Base-by-base conservation (phyloP, 2,113 vertebrate genomes). In the Melanotaenia duboulayi region DNA sequence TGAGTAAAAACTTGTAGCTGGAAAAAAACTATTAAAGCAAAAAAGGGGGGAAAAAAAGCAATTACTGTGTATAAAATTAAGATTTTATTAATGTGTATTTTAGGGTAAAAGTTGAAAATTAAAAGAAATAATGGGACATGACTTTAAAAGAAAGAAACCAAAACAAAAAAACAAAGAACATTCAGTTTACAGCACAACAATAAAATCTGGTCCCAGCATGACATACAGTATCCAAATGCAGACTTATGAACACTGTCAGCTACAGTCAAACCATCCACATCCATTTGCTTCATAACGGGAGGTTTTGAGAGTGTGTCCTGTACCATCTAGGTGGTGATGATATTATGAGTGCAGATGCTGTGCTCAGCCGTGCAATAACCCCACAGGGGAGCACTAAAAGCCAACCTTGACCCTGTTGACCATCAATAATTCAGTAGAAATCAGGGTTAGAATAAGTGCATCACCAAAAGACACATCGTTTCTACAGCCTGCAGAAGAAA, bases 381-480 rank as follows among this genome's bases (percentile, higher is more conserved):
- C 68, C 94, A 85, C 94, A 58, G 82, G 95, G 95, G 95, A 95
- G 65, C 93, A 89, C 94, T 92, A 94, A 95, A 95, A 95, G 95
- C 94, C 93, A 94, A 92, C 91, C 80, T 86, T 90, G 87, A 94
- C 88, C 94, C 91, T 94, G 93, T 95, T 89, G 75, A 85, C 94
- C 92, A 95, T 97, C 81, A 95, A 98, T 97, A 95, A 97, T 97
- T 95, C 94, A 97, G 87, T 64, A 90, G 91, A 94, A 96, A 94
- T 88, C 93, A 92, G 94, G 95, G 96, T 97, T 94, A 95, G 92
- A 94, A 91, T 89, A 92, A 96, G 96, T 96, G 94, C 95, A 95
- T 0, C 75, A 87, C 86, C 90, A 80, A 92, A 89, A 32, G 74
- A 90, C 92, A 52, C 84, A 92, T 94, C 87, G 93, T 95, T 96